Base-by-base conservation (phyloP, 2,797 vertebrate genomes). In the Discoglossus pictus region DNA sequence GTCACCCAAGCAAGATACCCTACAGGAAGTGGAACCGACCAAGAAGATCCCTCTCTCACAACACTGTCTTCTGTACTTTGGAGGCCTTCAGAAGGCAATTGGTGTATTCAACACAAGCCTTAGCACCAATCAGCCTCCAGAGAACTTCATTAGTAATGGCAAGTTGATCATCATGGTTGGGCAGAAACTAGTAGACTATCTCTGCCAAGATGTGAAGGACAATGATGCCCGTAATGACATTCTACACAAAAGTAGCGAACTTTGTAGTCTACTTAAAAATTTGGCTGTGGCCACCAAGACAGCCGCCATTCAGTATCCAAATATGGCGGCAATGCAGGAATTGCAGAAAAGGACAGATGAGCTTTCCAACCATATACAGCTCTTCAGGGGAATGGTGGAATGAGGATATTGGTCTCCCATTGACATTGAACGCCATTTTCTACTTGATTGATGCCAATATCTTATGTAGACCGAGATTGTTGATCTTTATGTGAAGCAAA, bases 141-240 rank as follows among this genome's bases (percentile, higher is more conserved):
- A 98, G 67, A 83, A 80, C 75, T 94, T 98, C 77, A 94, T 99
- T 76, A 86, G 90, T 0, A 91, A 96, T 63, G 93, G 96, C 78
- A 99, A 98, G 62, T 85, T 97, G 76, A 90, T 98, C 74, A 96
- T 99, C 78, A 94, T 92, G 89, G 91, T 95, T 10, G 97, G 97
- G 1, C 96, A 99, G 80, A 93, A 90, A 77, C 80, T 99, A 77
- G 94, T 98, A 80, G 90, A 98, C 81, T 80, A 85, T 0, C 82
- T 99, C 36, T 97, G 87, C 77, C 83, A 77, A 64, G 92, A 95
- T 69, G 91, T 85, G 0, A 91, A 92, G 18, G 76, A 75, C 1
- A 77, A 72, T 44, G 79, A 78, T 0, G 75, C 79, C 2, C 80
- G 88, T 17, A 88, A 90, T 0, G 89, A 89, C 25, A 31, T 97